Evolutionary conservation across 2,888 invertebrate species (phyloP).

Genomic region (Campoletis raptor): DNA sequence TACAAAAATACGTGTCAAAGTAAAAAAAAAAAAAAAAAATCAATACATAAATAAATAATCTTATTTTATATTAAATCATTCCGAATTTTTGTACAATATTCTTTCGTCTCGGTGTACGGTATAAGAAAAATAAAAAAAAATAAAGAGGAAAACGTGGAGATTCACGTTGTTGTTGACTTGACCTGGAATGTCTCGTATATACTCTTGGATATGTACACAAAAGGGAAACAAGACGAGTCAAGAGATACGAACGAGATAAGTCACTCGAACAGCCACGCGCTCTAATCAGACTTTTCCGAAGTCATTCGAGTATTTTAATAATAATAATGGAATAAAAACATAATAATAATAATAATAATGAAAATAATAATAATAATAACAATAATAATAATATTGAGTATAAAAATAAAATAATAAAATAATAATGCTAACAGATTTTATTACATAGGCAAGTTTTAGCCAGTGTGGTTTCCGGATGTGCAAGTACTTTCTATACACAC

Average conservation of each 20-base stretch:
- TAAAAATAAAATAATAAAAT: background rate
- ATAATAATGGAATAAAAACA: slow-evolving; percentile 13
- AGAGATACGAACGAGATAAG: slow-evolving; percentile 60
- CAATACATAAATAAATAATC: background rate
- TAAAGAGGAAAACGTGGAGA: slow-evolving; percentile 2
- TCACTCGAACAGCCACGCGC: slow-evolving; percentile 45
- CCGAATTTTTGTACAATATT: background rate
- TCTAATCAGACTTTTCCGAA: slow-evolving; percentile 59
- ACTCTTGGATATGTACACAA: background rate
- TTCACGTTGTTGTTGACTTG: background rate
- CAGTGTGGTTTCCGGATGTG: slow-evolving; percentile 35
- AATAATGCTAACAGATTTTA: background rate
- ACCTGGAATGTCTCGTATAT: slow-evolving; percentile 28
- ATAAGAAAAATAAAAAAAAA: background rate
- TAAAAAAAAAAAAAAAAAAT: background rate
- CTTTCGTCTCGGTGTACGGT: background rate
- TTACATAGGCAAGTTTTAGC: background rate
- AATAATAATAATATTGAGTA: slow-evolving; percentile 1
- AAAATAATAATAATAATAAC: background rate
- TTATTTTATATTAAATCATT: background rate
- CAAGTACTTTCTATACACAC: slow-evolving; percentile 51
- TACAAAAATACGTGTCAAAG: background rate
- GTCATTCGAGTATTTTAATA: slow-evolving; percentile 36
- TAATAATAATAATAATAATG: background rate
- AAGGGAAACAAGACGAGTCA: slow-evolving; percentile 35